phyloP scores from a whole-genome alignment of 1,140 invertebrate genomes.

The Zophobas morio region DNA sequence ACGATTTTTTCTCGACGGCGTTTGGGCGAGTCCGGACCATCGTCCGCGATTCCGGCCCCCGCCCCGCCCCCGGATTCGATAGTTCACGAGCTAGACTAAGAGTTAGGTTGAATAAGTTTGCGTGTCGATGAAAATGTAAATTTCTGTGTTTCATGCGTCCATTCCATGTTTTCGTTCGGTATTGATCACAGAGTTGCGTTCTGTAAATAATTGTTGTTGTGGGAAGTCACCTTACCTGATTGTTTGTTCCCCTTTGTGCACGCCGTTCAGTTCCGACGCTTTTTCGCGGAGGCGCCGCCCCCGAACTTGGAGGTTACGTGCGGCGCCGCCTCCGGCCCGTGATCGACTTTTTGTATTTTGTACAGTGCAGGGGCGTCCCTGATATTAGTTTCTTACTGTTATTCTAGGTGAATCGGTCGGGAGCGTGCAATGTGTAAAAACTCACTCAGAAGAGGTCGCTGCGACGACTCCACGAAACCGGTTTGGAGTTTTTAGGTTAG shows the following conservation, averaged over 20 bases:
- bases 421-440: constrained; percentile 43
- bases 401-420: constrained; percentile 35
- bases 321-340: too few relatives aligned
- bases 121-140: constrained; percentile 40
- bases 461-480: too few relatives aligned
- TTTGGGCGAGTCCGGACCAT: too few relatives aligned
- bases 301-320: too few relatives aligned
- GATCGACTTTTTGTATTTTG: constrained; percentile 21
- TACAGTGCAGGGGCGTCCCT: constrained; percentile 8
- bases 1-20: too few relatives aligned
- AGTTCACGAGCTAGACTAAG: constrained; percentile 28
- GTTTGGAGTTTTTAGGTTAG: too few relatives aligned
- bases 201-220: constrained; percentile 39
- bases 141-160: constrained; percentile 39
- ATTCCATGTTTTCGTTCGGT: constrained; percentile 36
- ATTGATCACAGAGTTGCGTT: constrained; percentile 29
- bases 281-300: not conserved
- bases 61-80: constrained; percentile 6
- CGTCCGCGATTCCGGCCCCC: not conserved
- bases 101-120: constrained; percentile 31
- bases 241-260: constrained; percentile 14
- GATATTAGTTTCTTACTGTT: constrained; percentile 32
- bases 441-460: constrained; percentile 25
- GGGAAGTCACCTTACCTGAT: constrained; percentile 35
- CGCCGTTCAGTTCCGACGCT: constrained; percentile 20